Evolutionary conservation across 2,797 vertebrate genomes (phyloP).

Genomic region (Crocidura indochinensis): DNA sequence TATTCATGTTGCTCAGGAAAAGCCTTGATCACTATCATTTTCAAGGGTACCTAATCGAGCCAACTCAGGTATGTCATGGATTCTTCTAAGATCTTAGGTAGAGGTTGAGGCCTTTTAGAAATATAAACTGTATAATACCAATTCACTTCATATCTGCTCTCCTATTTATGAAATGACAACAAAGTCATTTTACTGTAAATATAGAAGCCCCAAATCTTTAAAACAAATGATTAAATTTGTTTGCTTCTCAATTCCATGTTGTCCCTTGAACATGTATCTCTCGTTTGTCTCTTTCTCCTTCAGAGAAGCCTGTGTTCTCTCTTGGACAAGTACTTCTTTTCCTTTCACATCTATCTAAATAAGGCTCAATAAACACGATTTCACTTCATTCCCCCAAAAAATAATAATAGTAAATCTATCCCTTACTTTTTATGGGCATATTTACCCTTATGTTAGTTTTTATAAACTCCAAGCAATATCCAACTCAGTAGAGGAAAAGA

Average conservation of each 20-base stretch:
- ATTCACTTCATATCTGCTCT: background rate
- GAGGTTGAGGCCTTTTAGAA: background rate
- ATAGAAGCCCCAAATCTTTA: no score
- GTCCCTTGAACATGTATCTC: no score
- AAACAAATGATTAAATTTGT: no score
- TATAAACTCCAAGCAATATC: background rate
- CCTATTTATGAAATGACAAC: conserved; percentile 24
- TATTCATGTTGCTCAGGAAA: conserved; percentile 14
- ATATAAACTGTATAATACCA: background rate
- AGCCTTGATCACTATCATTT: conserved; percentile 43
- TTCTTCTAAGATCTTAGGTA: background rate
- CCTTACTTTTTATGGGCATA: background rate
- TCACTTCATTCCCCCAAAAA: background rate
- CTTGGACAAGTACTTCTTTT: no score
- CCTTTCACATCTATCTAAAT: no score
- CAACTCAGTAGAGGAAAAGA: conserved; percentile 8
- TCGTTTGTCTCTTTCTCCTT: no score
- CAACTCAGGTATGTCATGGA: background rate
- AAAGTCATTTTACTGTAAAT: conserved; percentile 20
- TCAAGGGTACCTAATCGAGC: background rate
- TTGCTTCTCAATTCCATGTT: no score
- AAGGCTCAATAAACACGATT: no score
- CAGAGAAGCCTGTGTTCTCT: no score
- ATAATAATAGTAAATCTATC: background rate
- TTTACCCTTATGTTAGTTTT: background rate